Evolutionary conservation across 30 jellyfish, hydroid and myxozoan species (phyloP).

Genomic region (Pseudorhiza aurosa): DNA sequence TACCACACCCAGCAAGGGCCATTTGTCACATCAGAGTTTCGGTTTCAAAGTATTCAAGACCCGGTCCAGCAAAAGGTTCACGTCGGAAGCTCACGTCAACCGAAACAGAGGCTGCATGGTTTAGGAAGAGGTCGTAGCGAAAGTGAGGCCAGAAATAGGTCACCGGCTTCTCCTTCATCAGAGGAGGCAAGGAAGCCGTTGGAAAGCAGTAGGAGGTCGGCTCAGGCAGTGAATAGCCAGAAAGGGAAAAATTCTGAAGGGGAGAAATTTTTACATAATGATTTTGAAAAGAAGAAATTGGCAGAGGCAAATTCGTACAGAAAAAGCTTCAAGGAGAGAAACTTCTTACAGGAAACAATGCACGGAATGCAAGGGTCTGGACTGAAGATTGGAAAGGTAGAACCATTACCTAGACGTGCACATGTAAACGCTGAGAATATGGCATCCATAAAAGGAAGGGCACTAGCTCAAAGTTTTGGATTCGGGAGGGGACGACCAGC

Average conservation of each 20-base stretch:
- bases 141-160: not conserved
- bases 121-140: conserved; percentile 28
- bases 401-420: conserved; percentile 4
- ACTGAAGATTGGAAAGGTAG: conserved; percentile 12
- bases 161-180: not conserved
- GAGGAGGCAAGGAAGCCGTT: not conserved
- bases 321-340: not conserved
- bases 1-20: not conserved
- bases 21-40: not conserved
- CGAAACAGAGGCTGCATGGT: conserved; percentile 4
- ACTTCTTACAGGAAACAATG: not conserved
- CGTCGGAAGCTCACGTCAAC: not conserved
- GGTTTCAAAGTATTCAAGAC: not conserved
- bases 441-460: not conserved
- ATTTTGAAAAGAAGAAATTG: not conserved
- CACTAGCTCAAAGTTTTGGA: not conserved
- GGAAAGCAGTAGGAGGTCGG: not conserved
- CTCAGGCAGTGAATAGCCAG: not conserved
- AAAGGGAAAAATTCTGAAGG: not conserved
- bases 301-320: not conserved
- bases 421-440: not conserved
- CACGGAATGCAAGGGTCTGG: not conserved
- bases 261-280: not conserved
- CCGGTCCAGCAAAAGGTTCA: not conserved
- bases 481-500: not conserved